Evolutionary conservation across 2,888 invertebrate genomes (phyloP).

Genomic region (Proisotoma minuta): DNA sequence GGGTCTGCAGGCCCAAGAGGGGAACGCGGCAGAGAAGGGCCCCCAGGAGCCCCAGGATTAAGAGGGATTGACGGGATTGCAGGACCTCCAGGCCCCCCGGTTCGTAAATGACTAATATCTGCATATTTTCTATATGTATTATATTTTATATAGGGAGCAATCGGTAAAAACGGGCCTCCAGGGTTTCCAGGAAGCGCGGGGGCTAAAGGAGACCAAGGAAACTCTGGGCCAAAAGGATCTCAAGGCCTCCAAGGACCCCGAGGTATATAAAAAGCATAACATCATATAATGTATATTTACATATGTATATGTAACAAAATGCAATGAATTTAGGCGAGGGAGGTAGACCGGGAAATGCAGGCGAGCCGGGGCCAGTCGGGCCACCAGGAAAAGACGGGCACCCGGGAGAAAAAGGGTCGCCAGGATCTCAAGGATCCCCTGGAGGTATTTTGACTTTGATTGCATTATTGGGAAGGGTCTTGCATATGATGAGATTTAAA

Average conservation of each 20-base stretch:
- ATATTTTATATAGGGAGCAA: slow-evolving; percentile 59
- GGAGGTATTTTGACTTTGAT: too few species aligned
- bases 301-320: neutral
- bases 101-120: slow-evolving; percentile 51
- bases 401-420: slow-evolving; percentile 74
- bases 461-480: too few species aligned
- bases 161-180: slow-evolving; percentile 77
- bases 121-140: neutral
- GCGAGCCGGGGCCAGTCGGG: slow-evolving; percentile 70
- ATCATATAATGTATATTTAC: neutral
- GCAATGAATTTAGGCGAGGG: slow-evolving; percentile 59
- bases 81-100: slow-evolving; percentile 71
- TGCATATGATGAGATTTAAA: too few species aligned
- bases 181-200: slow-evolving; percentile 80
- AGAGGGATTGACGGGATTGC: slow-evolving; percentile 73
- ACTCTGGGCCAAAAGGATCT: slow-evolving; percentile 70
- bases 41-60: slow-evolving; percentile 67
- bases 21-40: slow-evolving; percentile 78
- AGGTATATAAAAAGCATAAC: neutral
- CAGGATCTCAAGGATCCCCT: slow-evolving; percentile 66
- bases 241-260: slow-evolving; percentile 68
- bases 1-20: slow-evolving; percentile 75
- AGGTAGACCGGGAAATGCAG: slow-evolving; percentile 71
- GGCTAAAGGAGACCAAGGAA: slow-evolving; percentile 72
- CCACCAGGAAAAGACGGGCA: slow-evolving; percentile 68